phyloP scores from a whole-genome alignment of 2,797 vertebrate genomes.

The Microhierax caerulescens region DNA sequence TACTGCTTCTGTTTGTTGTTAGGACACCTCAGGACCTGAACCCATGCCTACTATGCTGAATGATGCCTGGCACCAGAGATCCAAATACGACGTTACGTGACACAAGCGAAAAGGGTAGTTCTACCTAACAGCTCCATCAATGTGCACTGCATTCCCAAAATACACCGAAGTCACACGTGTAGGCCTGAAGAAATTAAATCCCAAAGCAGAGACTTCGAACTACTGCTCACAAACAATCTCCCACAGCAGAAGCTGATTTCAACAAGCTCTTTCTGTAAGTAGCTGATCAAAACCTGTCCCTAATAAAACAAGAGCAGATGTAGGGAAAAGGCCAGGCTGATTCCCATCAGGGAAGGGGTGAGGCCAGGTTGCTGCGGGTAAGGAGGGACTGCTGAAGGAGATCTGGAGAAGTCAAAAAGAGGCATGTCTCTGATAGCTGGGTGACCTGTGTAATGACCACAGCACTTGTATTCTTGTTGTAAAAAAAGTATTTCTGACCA shows the following conservation, averaged over 20 bases:
- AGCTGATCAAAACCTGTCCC: not conserved
- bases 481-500: not conserved
- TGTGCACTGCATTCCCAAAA: not conserved
- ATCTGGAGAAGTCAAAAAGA: not conserved
- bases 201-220: not conserved
- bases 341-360: not conserved
- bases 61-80: not conserved
- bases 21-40: not conserved
- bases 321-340: not conserved
- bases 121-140: not conserved
- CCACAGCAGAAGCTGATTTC: not conserved
- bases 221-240: not conserved
- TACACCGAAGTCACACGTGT: not conserved
- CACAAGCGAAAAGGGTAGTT: not conserved
- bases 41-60: not conserved
- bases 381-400: not conserved
- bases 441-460: not conserved
- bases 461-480: not conserved
- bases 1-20: not conserved
- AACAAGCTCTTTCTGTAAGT: not conserved
- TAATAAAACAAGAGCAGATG: rapidly evolving
- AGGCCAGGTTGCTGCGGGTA: rapidly evolving
- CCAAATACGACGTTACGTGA: rapidly evolving
- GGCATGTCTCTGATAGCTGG: not conserved
- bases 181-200: not conserved